Base-by-base conservation (phyloP, 2,888 invertebrate species). In the Atherix ibis region DNA sequence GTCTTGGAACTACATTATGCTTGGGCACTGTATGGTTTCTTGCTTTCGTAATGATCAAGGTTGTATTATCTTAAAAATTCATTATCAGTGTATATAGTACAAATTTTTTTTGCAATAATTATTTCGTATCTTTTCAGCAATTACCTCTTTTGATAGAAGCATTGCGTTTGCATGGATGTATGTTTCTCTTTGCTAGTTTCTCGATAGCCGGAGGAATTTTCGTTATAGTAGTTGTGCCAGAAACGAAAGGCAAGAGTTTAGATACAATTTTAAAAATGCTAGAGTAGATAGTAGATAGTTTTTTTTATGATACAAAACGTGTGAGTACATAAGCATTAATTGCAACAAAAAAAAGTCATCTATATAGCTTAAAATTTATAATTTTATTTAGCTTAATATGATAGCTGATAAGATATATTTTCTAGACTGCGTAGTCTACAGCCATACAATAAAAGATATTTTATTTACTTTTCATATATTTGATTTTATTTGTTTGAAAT, bases 161-260 rank as follows among this genome's bases (percentile, higher is more conserved):
- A 0, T 30, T 52, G 9, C 51, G 53, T n/a, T 48, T 60, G 51
- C 49, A 58, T 27, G 53, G 52, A 1, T 46, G 51, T 8, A 50
- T 60, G 40, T 53, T 51, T 15, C 28, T 50, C 15, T 61, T 60
- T 36, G 50, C 52, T n/a, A 27, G 37, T 26, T 44, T 45, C 16
- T 51, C 50, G 13, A 44, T 54, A 19, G 10, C 36, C 12, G 55
- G 54, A 4, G 46, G 50, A 1, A 18, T 52, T 5, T 60, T 59
- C 35, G 44, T 56, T 6, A 42, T 49, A 10, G 22, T 49, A 1
- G 51, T 48, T 38, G 36, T 60, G n/a, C 59, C 59, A 2, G 59
- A 60, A 43, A 60, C 61, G 2, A 57, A 53, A 37, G 59, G 59
- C 4, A 56, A 53, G 38, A 52, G 47, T 9, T 48, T 51, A 18